A percentile compares a stretch with the other conserved stretches of the same genome.
phyloP scores from a whole-genome alignment of 2,797 vertebrate species.

The Diplodus sargus region DNA sequence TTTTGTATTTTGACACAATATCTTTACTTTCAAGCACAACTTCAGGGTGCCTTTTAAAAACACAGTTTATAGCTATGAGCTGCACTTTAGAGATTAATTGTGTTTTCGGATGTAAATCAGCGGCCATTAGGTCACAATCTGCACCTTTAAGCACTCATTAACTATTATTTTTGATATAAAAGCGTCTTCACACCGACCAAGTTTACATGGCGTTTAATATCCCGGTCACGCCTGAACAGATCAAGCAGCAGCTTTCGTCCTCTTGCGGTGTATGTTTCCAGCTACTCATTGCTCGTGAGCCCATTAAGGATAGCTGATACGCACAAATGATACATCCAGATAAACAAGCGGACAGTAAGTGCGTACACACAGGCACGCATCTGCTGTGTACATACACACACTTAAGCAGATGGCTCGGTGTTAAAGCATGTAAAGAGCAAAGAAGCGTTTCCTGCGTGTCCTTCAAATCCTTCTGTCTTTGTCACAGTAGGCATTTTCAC shows the following conservation, averaged over 20 bases:
- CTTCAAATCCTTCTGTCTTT: background rate
- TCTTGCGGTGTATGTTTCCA: constrained; percentile 1
- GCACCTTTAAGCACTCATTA: background rate
- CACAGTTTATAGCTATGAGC: background rate
- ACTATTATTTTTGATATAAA: background rate
- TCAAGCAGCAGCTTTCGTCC: background rate
- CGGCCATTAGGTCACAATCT: background rate
- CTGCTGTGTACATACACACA: background rate
- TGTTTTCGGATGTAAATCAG: background rate
- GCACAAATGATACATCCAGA: background rate
- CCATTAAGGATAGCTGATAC: background rate
- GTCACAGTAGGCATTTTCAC: background rate
- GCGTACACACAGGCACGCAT: background rate
- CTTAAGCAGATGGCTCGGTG: background rate
- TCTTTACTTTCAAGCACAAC: no score
- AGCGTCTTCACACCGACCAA: background rate
- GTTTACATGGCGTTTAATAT: background rate
- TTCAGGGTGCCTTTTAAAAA: no score
- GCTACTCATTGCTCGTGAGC: background rate
- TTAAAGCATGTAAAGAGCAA: no score
- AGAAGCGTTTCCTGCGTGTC: no score
- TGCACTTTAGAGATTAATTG: background rate
- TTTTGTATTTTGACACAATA: no score
- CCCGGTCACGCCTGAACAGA: background rate
- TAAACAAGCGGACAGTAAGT: background rate